These are phyloP conservation scores for Toxostoma redivivum DNA, from an alignment of 2,113 vertebrate species.

Conservation along the genomic window DNA sequence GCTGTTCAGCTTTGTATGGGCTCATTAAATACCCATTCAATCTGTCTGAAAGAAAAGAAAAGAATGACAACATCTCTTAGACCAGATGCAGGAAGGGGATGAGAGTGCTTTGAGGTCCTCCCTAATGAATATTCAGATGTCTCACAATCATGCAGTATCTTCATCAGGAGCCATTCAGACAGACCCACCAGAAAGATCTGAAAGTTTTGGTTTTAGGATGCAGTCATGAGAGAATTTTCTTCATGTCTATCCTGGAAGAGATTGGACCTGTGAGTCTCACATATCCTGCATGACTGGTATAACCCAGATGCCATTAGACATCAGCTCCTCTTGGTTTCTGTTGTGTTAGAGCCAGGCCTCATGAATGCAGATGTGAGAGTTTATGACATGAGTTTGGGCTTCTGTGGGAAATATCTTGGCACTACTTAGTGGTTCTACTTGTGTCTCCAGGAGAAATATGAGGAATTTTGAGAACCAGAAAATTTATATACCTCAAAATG, in stretches of 20 bases:
- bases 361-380: neutral
- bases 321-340: neutral
- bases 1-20: neutral
- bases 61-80: neutral
- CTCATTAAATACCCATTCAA: constrained; percentile 44
- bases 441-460: neutral
- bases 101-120: neutral
- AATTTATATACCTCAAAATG: neutral
- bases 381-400: neutral
- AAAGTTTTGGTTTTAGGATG: neutral
- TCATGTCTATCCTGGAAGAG: neutral
- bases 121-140: neutral
- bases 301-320: neutral
- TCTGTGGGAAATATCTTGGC: neutral
- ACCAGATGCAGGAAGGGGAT: neutral
- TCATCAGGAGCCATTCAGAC: neutral
- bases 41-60: neutral
- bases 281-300: neutral
- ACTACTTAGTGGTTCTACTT: neutral
- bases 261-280: neutral
- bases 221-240: neutral
- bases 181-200: neutral
- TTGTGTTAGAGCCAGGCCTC: neutral
- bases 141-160: neutral
- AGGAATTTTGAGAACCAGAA: neutral